A percentile compares a stretch with the other conserved stretches of the same genome.
Evolutionary conservation across 2,797 vertebrate species (phyloP).

Genomic region (Acropternis orthonyx): DNA sequence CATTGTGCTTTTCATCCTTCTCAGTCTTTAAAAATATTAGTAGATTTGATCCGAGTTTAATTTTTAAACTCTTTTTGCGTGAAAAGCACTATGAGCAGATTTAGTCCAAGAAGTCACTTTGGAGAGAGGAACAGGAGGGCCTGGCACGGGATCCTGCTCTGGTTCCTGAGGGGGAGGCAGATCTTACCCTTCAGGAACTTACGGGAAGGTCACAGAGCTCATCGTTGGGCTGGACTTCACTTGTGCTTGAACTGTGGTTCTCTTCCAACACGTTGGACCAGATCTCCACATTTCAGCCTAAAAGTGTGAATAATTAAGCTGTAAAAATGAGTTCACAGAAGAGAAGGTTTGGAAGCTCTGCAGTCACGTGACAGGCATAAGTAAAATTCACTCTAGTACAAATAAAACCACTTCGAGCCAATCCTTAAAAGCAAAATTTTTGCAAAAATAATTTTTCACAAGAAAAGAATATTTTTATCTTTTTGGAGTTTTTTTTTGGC

Average conservation of each 20-base stretch:
- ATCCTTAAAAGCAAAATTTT: not conserved
- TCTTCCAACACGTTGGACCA: not conserved
- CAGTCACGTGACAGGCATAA: not conserved
- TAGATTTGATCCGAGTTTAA: not conserved
- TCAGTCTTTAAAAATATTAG: not conserved
- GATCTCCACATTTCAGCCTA: not conserved
- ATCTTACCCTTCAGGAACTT: not conserved
- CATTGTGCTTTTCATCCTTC: not conserved
- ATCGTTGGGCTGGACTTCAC: not conserved
- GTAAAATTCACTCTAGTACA: fast-evolving
- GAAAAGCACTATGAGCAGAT: not conserved
- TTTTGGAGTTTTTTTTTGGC: not conserved
- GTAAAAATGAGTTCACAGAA: not conserved
- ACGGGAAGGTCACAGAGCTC: not conserved
- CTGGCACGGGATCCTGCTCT: not conserved
- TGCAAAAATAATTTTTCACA: not conserved
- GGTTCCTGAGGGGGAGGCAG: not conserved
- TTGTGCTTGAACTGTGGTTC: not conserved
- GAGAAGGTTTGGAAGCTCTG: not conserved
- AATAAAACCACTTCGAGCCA: not conserved
- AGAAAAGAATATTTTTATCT: not conserved
- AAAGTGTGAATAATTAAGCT: not conserved
- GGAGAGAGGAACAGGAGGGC: not conserved
- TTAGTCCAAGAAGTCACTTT: not conserved
- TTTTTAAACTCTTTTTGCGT: not conserved